Conservation (phyloP, 2,888 invertebrate genomes). For the Tinea pellionella region DNA sequence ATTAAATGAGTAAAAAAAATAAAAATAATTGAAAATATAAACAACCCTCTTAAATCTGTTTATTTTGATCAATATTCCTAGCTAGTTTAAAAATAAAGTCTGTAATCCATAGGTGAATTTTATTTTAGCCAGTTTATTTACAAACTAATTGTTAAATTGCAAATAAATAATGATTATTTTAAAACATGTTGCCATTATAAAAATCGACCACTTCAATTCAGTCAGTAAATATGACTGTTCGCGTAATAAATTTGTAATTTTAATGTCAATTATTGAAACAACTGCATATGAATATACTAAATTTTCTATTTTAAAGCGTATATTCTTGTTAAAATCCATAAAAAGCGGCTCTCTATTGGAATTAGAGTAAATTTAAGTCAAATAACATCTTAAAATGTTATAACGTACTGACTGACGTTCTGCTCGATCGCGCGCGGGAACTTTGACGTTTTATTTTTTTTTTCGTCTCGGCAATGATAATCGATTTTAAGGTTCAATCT, state of each 20-base stretch:
- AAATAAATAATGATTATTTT: background rate
- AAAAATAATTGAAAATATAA: too few species aligned
- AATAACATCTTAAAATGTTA: constrained; percentile 30
- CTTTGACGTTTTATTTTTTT: constrained; percentile 2
- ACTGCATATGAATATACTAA: constrained; percentile 48
- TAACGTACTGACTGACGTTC: constrained; percentile 10
- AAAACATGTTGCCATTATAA: background rate
- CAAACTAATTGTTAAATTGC: background rate
- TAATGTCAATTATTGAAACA: constrained; percentile 63
- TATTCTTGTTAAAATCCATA: constrained; percentile 47
- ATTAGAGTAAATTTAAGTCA: constrained; percentile 46
- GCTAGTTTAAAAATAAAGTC: too few species aligned
- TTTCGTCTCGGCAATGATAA: background rate
- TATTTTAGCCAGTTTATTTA: too few species aligned
- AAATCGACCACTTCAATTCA: background rate
- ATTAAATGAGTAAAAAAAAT: too few species aligned
- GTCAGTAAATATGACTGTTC: background rate
- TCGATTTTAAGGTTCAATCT: constrained; percentile 9
- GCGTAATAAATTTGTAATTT: constrained; percentile 56
- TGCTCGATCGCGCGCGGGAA: constrained; percentile 14
- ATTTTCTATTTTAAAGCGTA: constrained; percentile 48
- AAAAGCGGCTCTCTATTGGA: constrained; percentile 24
- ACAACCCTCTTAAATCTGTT: too few species aligned
- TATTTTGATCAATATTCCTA: too few species aligned
- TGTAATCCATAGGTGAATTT: too few species aligned